Evolutionary conservation across 2,113 vertebrate genomes (phyloP).

Genomic region (Psilopogon haemacephalus): DNA sequence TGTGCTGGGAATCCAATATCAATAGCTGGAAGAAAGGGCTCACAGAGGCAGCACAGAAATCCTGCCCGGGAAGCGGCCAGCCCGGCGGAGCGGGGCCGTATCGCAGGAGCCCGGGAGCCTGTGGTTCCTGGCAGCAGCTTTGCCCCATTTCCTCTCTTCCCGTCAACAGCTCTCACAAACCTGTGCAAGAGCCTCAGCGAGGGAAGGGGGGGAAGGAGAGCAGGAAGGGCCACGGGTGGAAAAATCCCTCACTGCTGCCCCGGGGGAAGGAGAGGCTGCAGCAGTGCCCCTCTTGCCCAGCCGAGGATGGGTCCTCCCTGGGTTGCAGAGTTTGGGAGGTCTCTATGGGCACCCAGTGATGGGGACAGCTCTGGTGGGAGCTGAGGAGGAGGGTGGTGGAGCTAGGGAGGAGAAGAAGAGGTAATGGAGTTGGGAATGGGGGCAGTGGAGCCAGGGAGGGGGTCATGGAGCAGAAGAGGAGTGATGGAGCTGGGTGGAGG

Average conservation of each 20-base stretch:
- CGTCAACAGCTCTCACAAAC: slow-evolving; percentile 26
- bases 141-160: slow-evolving; percentile 66
- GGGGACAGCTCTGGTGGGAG: background rate
- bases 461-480: background rate
- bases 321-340: fast-evolving
- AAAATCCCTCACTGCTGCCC: background rate
- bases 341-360: background rate
- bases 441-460: too few relatives aligned
- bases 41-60: slow-evolving; percentile 40
- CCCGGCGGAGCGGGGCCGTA: background rate
- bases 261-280: background rate
- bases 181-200: background rate
- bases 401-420: background rate
- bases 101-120: slow-evolving; percentile 53
- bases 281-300: background rate
- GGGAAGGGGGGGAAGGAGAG: background rate
- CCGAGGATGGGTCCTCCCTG: too few relatives aligned
- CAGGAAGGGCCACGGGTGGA: background rate
- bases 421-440: background rate
- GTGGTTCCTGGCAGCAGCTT: slow-evolving; percentile 66
- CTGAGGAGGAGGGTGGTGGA: background rate
- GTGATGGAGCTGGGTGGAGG: background rate
- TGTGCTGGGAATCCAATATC: slow-evolving; percentile 55
- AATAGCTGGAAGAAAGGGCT: slow-evolving; percentile 61
- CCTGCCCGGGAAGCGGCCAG: slow-evolving; percentile 16